A percentile compares a stretch with the other conserved stretches of the same genome.
Conservation (phyloP, 2,113 vertebrate genomes). For the Odocoileus hemionus region DNA sequence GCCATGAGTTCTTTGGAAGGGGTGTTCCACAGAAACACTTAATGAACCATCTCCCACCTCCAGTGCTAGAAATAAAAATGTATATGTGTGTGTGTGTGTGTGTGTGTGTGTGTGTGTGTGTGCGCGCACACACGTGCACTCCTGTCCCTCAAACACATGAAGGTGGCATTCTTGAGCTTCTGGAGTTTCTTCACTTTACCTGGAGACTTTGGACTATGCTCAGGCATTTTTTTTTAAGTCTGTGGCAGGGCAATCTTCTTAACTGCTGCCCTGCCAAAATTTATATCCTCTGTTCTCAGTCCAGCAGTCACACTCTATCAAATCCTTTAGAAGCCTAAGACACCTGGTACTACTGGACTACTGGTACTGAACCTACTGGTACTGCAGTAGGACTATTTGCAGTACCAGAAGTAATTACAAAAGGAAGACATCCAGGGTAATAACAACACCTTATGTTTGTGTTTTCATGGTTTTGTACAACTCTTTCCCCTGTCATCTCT, state of each 20-base stretch:
- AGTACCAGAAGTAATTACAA: not conserved
- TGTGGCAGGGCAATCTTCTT: not conserved
- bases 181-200: not conserved
- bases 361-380: not conserved
- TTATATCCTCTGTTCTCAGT: not conserved
- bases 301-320: not conserved
- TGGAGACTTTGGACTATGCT: not conserved
- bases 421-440: not conserved
- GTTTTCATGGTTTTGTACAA: not conserved
- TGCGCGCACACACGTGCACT: rapidly evolving
- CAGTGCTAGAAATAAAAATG: not conserved
- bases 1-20: not conserved
- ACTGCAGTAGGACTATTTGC: not conserved
- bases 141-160: no score
- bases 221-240: not conserved
- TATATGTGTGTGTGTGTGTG: not conserved
- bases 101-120: not conserved
- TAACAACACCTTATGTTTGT: not conserved
- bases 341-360: not conserved
- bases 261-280: not conserved
- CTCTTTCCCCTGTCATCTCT: no score
- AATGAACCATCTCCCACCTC: not conserved
- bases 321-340: not conserved
- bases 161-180: not conserved
- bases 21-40: not conserved